Evolutionary conservation across 35 echinoderm and acorn worm species (phyloP), one percentile per base, ranked within the genome.

Genomic region (Ophioderma brevispina): DNA sequence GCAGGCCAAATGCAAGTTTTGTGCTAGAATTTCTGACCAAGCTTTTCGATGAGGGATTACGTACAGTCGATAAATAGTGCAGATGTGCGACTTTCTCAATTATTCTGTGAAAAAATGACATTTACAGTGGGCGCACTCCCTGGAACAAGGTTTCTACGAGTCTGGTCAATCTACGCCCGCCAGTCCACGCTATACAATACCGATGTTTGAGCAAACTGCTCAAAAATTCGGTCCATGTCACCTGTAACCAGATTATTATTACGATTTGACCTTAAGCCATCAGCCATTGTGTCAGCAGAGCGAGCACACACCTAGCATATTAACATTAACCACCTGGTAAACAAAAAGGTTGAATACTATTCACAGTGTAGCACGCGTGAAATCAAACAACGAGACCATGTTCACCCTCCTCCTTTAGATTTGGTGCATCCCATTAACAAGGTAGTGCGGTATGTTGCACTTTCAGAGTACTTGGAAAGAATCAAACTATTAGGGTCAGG

Each of bases 321-420:
- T n/a, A n/a, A n/a, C n/a, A n/a, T n/a, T n/a, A n/a, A n/a, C n/a
- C n/a, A n/a, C n/a, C n/a, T n/a, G n/a, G n/a, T n/a, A n/a, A n/a
- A n/a, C n/a, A n/a, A n/a, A n/a, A n/a, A n/a, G n/a, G n/a, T n/a
- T n/a, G n/a, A n/a, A n/a, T n/a, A n/a, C n/a, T n/a, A n/a, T n/a
- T n/a, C n/a, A n/a, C n/a, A n/a, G n/a, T n/a, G n/a, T n/a, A n/a
- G n/a, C n/a, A n/a, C n/a, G n/a, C n/a, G n/a, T n/a, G n/a, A n/a
- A n/a, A 0, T 93, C 18, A 93, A 93, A 75, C 91, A 93, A 33
- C 40, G 75, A 88, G 79, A 56, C 85, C 91, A 25, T 78, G 85
- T 13, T 52, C 8, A 15, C 31, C n/a, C 37, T 17, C 39, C 39
- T 35, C 40, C 0, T 34, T 88, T 34, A 39, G 40, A 39, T 10